phyloP scores from a whole-genome alignment of 1,140 invertebrate genomes.

The Panonychus citri region DNA sequence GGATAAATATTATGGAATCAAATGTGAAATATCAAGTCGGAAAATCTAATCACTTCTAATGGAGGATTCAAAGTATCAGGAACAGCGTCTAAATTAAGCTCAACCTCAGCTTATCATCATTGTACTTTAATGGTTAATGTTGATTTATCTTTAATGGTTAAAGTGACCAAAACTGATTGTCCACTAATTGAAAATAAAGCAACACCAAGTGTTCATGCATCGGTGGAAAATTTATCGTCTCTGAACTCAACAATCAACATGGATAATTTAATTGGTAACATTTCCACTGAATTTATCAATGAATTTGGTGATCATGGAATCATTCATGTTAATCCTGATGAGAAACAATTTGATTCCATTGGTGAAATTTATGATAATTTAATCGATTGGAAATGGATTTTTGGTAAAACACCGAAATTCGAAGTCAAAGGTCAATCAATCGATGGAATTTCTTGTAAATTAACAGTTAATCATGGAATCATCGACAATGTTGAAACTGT shows the following conservation, averaged over 20 bases:
- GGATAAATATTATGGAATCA: conserved; percentile 32
- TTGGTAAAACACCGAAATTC: not conserved
- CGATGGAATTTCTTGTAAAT: not conserved
- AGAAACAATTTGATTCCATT: conserved; percentile 62
- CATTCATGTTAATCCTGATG: conserved; percentile 24
- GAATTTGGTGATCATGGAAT: not conserved
- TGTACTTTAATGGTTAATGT: conserved; percentile 69
- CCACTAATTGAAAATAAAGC: conserved; percentile 43
- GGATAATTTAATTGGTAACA: not conserved
- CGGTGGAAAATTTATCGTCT: conserved; percentile 42
- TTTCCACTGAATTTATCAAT: not conserved
- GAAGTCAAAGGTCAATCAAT: not conserved
- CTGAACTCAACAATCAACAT: not conserved
- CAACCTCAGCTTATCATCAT: conserved; percentile 75
- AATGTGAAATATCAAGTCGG: conserved; percentile 2
- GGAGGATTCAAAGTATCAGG: conserved; percentile 44
- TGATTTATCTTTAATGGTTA: conserved; percentile 39
- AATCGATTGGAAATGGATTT: too few species aligned
- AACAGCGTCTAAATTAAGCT: conserved; percentile 48
- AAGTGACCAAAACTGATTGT: conserved; percentile 18
- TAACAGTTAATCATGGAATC: not conserved
- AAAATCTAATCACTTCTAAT: conserved; percentile 9
- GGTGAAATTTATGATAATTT: conserved; percentile 36
- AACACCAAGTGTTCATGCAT: conserved; percentile 48
- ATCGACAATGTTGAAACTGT: not conserved